A percentile compares a stretch with the other conserved stretches of the same genome.
Conservation (phyloP, 2,797 vertebrate species). For the Gadopsis bispinosus region DNA sequence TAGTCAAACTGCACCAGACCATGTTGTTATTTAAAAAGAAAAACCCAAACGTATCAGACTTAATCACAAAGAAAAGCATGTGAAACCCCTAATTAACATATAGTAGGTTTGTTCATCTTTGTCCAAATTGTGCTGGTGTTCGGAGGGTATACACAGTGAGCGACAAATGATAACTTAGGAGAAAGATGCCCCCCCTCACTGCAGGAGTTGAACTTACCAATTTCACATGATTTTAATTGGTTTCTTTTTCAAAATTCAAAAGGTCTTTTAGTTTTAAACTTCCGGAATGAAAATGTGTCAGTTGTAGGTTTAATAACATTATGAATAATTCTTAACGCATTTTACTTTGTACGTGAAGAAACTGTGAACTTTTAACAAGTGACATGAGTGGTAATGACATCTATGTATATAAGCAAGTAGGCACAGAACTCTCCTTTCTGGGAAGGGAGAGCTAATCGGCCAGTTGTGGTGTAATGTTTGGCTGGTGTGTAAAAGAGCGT, state of each 20-base stretch:
- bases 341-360: background rate
- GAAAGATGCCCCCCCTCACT: background rate
- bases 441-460: slow-evolving; percentile 1
- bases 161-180: no score
- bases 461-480: background rate
- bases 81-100: background rate
- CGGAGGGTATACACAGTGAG: background rate
- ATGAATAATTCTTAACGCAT: background rate
- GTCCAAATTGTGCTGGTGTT: background rate
- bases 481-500: background rate
- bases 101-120: background rate
- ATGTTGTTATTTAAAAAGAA: background rate
- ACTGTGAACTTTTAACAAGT: background rate
- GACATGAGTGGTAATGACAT: background rate
- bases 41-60: background rate
- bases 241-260: no score
- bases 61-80: background rate
- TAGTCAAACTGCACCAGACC: background rate
- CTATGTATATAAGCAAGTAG: background rate
- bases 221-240: no score
- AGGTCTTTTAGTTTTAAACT: no score
- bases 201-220: background rate
- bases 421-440: background rate
- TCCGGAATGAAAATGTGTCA: no score
- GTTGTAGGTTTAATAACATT: background rate